Evolutionary conservation across 2,113 vertebrate genomes (phyloP).

Genomic region (Halcyon malimbica): DNA sequence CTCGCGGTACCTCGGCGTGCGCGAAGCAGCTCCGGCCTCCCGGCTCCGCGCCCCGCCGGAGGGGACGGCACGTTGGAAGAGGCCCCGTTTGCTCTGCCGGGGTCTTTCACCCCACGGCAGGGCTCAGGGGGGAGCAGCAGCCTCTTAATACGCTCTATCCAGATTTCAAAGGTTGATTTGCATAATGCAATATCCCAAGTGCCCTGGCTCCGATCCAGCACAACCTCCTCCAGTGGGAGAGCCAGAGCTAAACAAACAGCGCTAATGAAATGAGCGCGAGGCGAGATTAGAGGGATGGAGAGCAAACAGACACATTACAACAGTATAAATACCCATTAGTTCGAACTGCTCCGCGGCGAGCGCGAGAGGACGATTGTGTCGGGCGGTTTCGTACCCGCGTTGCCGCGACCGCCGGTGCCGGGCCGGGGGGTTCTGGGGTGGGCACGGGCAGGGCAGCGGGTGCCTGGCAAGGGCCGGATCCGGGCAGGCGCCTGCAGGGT

Average conservation of each 20-base stretch:
- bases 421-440: neutral
- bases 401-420: accelerated
- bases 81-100: neutral
- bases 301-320: conserved; percentile 55
- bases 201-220: conserved; percentile 59
- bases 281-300: conserved; percentile 60
- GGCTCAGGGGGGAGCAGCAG: neutral
- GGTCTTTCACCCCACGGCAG: neutral
- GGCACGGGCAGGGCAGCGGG: neutral
- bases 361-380: accelerated
- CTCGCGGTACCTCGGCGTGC: accelerated
- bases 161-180: conserved; percentile 60
- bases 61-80: accelerated
- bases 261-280: conserved; percentile 55
- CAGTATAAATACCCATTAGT: conserved; percentile 59
- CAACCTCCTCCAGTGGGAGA: conserved; percentile 54
- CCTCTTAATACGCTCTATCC: neutral
- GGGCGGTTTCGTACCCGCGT: neutral
- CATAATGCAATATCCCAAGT: conserved; percentile 81
- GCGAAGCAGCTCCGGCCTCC: neutral
- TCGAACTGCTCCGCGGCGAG: neutral
- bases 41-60: neutral
- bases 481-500: accelerated
- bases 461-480: neutral
- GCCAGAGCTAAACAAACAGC: conserved; percentile 65